These are phyloP conservation scores for Tenthredo scrophulariae DNA, from an alignment of 2,888 invertebrate species.

Conservation along the genomic window DNA sequence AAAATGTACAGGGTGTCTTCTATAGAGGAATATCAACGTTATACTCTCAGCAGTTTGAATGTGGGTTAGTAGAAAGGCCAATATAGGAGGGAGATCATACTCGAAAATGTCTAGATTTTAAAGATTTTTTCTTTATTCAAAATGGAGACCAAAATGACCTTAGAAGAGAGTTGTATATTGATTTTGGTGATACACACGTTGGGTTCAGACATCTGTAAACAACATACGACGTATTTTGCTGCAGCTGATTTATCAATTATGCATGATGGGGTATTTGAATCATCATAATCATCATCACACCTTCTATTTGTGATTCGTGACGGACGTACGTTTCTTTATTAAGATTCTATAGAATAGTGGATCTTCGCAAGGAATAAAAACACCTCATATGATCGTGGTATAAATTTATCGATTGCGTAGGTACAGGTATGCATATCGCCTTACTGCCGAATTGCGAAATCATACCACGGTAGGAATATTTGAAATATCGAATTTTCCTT, in stretches of 20 bases:
- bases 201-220: background rate
- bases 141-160: background rate
- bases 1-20: constrained; percentile 1
- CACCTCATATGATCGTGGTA: background rate
- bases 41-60: background rate
- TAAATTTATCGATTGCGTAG: background rate
- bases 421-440: too few species aligned
- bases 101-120: background rate
- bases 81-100: background rate
- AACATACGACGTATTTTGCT: background rate
- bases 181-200: background rate
- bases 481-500: too few species aligned
- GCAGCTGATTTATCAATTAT: constrained; percentile 13
- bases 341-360: background rate
- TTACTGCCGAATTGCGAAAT: too few species aligned
- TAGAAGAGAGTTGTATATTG: background rate
- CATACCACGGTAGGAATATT: too few species aligned
- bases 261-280: background rate
- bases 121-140: background rate
- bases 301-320: background rate
- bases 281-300: background rate
- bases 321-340: background rate
- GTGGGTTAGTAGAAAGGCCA: background rate
- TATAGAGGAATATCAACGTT: background rate
- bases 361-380: background rate